phyloP scores from a whole-genome alignment of 2,888 invertebrate genomes.

The Herminia tarsipennalis region DNA sequence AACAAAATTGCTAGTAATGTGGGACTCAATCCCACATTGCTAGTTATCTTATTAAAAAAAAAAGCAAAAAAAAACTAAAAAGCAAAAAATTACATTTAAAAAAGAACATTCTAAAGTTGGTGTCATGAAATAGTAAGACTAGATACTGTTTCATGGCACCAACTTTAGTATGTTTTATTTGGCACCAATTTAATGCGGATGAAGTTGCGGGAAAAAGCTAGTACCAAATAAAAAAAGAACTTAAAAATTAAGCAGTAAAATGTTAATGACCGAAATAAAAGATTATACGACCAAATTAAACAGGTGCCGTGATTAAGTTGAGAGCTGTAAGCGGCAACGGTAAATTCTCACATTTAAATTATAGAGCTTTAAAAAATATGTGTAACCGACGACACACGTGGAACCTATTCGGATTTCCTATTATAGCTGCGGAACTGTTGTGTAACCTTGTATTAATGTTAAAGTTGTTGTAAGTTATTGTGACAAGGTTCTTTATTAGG shows the following conservation, averaged over 20 bases:
- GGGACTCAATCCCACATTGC: no score
- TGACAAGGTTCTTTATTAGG: constrained; percentile 29
- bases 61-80: no score
- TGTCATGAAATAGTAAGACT: no score
- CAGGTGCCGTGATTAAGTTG: constrained; percentile 35
- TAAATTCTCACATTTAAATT: constrained; percentile 21
- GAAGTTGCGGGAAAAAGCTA: no score
- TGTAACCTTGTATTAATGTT: neutral
- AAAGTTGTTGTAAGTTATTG: neutral
- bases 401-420: constrained; percentile 9
- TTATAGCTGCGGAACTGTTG: constrained; percentile 9
- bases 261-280: constrained; percentile 28
- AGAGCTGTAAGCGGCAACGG: constrained; percentile 19
- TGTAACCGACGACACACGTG: constrained; percentile 10
- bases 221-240: neutral
- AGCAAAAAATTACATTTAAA: no score
- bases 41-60: no score
- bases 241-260: constrained; percentile 40
- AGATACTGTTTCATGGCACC: no score
- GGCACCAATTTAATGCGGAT: no score
- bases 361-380: constrained; percentile 33
- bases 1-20: no score
- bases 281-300: constrained; percentile 22
- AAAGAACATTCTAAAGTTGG: no score
- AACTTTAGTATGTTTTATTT: no score